Percentiles rank a stretch among this genome's conserved stretches.
Evolutionary conservation across 2,888 invertebrate species (phyloP).

Genomic region (Perizoma flavofasciatum): DNA sequence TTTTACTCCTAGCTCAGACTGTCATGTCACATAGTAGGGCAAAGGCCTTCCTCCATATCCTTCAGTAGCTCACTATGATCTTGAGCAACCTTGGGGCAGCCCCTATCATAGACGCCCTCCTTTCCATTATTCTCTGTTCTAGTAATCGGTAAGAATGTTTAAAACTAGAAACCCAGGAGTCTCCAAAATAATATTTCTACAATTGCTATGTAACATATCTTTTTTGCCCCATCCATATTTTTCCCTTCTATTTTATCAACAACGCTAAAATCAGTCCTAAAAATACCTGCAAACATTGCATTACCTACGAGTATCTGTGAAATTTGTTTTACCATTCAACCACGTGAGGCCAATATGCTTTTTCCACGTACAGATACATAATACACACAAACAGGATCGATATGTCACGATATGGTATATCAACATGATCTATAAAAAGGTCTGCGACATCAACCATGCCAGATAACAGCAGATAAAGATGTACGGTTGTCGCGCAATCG

Average conservation of each 20-base stretch:
- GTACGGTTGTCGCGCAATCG: conserved; percentile 29
- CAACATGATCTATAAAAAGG: conserved; percentile 37
- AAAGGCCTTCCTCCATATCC: no score
- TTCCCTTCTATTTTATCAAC: neutral
- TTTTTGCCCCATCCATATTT: no score
- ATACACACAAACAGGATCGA: conserved; percentile 3
- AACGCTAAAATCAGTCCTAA: neutral
- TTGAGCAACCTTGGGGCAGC: no score
- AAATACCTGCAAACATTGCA: conserved; percentile 5
- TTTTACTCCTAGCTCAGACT: no score
- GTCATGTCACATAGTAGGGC: no score
- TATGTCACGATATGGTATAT: conserved; percentile 21
- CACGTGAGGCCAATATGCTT: conserved; percentile 4
- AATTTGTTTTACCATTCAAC: conserved; percentile 3
- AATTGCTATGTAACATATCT: no score
- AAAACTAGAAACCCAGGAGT: no score
- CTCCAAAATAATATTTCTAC: no score
- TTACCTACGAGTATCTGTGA: neutral
- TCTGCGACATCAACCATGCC: conserved; percentile 36
- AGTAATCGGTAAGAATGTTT: no score
- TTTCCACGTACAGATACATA: conserved; percentile 1
- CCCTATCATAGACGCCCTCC: no score
- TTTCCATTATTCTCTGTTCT: no score
- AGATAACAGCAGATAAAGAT: conserved; percentile 31
- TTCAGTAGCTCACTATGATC: no score